Evolutionary conservation across 2,113 vertebrate genomes (phyloP), one percentile per base, ranked within the genome.

Genomic region (Dicentrarchus labrax): DNA sequence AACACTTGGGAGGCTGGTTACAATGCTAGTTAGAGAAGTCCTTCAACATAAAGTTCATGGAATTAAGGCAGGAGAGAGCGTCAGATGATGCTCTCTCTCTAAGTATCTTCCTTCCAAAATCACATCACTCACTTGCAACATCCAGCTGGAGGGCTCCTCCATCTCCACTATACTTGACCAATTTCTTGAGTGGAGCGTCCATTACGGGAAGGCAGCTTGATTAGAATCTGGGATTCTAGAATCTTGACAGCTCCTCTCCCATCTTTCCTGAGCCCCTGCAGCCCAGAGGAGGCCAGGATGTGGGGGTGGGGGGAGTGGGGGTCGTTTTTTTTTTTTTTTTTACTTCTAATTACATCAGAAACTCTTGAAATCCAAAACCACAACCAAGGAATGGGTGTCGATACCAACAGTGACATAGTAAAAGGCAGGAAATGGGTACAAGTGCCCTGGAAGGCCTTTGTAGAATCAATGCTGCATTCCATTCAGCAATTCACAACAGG

Each of bases 1-100:
- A 89, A 91, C 90, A 89, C 65, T 61, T 75, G 61, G 30, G 86
- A 88, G 60, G 82, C 69, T 84, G 62, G 73, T 73, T 74, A 62
- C 62, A 74, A 68, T 67, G 43, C 76, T 66, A 16, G 45, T 61
- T 53, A 76, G 68, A 75, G 38, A 68, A 50, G 59, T 83, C 85
- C 65, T 88, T 88, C 72, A 76, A 80, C 72, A 65, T 57, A 38
- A 45, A 82, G 69, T 83, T 53, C 76, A 64, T 78, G 86, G 66
- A 72, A 76, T 85, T 83, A 83, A 88, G 90, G 85, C 87, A 88
- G 53, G 66, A 76, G 39, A 60, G 43, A 80, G 67, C 30, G 13
- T 68, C 22, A 10, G 21, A 73, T 30, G 30, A 30, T 30, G 30
- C 30, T 45, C 24, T 47, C 39, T 80, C 64, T 73, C 59, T 45